These are phyloP conservation scores for Petrosia ficiformis DNA, from an alignment of 37 sponge, comb jelly and placozoan species.

Conservation along the genomic window DNA sequence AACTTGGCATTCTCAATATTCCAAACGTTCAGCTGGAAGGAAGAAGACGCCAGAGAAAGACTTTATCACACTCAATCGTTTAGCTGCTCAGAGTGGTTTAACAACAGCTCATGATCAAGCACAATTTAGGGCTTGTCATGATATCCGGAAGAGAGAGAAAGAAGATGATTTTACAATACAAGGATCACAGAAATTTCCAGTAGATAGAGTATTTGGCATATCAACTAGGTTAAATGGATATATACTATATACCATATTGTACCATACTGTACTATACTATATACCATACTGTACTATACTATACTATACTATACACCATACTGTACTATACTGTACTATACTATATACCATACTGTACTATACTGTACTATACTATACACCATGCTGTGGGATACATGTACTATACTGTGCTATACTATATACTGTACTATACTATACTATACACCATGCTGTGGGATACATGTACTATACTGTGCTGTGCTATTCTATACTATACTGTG, in stretches of 20 bases:
- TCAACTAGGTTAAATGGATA: conserved; percentile 65
- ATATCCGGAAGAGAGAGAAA: conserved; percentile 50
- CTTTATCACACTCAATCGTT: conserved; percentile 79
- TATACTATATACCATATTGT: background rate
- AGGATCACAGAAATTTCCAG: conserved; percentile 13
- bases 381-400: too few species aligned
- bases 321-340: too few species aligned
- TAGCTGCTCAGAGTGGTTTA: conserved; percentile 69
- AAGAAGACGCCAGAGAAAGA: conserved; percentile 62
- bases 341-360: too few species aligned
- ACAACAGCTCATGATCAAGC: conserved; percentile 89
- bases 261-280: too few species aligned
- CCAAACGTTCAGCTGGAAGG: background rate
- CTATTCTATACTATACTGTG: too few species aligned
- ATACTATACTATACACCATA: too few species aligned
- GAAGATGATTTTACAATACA: background rate
- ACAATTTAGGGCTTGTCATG: conserved; percentile 81
- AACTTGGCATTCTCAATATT: conserved; percentile 44
- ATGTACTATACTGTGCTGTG: too few species aligned
- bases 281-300: too few species aligned
- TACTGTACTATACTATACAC: too few species aligned
- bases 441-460: too few species aligned
- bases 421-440: too few species aligned
- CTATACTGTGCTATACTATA: too few species aligned
- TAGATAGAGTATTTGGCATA: conserved; percentile 76